Conservation (phyloP, 2,888 invertebrate genomes). For the Leistus spinibarbis region DNA sequence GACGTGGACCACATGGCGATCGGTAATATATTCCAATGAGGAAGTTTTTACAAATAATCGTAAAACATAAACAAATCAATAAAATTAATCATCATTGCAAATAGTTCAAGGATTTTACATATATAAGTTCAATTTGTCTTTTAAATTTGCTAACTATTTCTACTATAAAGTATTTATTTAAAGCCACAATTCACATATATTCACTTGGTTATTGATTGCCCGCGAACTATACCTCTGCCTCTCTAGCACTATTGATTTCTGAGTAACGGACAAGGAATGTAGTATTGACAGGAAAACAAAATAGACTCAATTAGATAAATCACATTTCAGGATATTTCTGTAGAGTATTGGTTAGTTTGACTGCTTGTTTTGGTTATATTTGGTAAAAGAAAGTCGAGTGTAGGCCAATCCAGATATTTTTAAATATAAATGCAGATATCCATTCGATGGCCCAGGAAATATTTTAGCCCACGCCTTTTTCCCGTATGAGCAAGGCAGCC, state of each 20-base stretch:
- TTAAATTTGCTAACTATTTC: too few relatives aligned
- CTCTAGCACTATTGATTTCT: too few relatives aligned
- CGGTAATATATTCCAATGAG: slow-evolving; percentile 57
- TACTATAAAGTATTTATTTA: too few relatives aligned
- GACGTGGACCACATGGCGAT: slow-evolving; percentile 72
- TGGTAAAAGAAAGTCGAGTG: neutral
- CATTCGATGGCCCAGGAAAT: slow-evolving; percentile 77
- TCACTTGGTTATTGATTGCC: too few relatives aligned
- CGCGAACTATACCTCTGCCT: too few relatives aligned
- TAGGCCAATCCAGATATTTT: neutral
- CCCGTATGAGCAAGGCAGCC: slow-evolving; percentile 64
- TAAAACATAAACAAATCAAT: neutral
- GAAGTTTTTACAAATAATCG: neutral
- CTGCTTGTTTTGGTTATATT: too few relatives aligned
- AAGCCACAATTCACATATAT: too few relatives aligned
- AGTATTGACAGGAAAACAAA: too few relatives aligned
- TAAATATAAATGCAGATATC: slow-evolving; percentile 61
- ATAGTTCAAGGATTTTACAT: slow-evolving; percentile 32
- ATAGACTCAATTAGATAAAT: too few relatives aligned
- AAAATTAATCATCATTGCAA: slow-evolving; percentile 21
- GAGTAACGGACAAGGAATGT: too few relatives aligned
- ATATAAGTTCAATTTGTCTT: slow-evolving; percentile 23
- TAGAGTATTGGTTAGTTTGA: too few relatives aligned
- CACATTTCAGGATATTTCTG: too few relatives aligned
- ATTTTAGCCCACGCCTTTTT: slow-evolving; percentile 81